Evolutionary conservation across 1,140 invertebrate genomes (phyloP).

Genomic region (Homarus americanus): DNA sequence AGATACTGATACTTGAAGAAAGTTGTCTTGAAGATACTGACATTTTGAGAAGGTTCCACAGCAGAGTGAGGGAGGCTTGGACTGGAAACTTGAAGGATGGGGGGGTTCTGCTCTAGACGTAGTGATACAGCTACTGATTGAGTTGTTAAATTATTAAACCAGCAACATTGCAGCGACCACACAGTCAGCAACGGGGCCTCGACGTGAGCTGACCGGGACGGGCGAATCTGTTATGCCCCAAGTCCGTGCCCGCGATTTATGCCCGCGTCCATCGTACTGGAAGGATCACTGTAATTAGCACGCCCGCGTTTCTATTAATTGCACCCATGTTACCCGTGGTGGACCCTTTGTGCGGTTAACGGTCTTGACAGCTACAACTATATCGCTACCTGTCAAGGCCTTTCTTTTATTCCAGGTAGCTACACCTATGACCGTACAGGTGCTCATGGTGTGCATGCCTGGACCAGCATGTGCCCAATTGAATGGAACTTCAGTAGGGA

Average conservation of each 20-base stretch:
- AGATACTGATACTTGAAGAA: not conserved
- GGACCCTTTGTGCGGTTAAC: conserved; percentile 53
- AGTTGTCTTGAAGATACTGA: conserved; percentile 13
- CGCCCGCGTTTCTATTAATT: conserved; percentile 43
- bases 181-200: conserved; percentile 44
- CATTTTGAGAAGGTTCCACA: not conserved
- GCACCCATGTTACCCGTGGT: conserved; percentile 58
- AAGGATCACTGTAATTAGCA: conserved; percentile 54
- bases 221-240: conserved; percentile 36
- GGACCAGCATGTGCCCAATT: not conserved
- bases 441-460: not conserved
- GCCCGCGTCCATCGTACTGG: conserved; percentile 32
- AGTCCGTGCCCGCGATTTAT: conserved; percentile 26
- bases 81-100: not conserved
- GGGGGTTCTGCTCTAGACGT: conserved; percentile 16
- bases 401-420: conserved; percentile 7
- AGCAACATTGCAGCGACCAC: conserved; percentile 58
- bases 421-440: not conserved
- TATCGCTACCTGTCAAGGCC: conserved; percentile 19
- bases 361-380: conserved; percentile 46
- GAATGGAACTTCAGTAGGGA: conserved; percentile 36
- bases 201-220: conserved; percentile 38
- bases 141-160: conserved; percentile 30
- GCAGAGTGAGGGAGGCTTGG: not conserved
- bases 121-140: conserved; percentile 26